Percentiles rank a stretch among this genome's conserved stretches.
Evolutionary conservation across 2,888 invertebrate species (phyloP).

Genomic region (Itoplectis maculator): DNA sequence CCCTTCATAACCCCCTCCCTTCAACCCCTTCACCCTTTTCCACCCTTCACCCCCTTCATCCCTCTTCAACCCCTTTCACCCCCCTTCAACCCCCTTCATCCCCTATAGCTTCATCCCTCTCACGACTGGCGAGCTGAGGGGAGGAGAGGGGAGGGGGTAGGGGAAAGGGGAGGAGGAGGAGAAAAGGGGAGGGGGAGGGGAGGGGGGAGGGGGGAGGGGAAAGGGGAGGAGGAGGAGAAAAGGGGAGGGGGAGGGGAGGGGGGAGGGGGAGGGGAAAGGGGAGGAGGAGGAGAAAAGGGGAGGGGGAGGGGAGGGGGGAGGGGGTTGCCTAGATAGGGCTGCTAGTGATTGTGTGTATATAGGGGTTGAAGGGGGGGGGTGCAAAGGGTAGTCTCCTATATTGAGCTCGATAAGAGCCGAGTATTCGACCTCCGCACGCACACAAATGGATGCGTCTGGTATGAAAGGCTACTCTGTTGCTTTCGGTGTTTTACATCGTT

Average conservation of each 20-base stretch:
- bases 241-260: background rate
- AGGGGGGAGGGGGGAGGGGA: background rate
- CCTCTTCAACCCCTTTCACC: slow-evolving; percentile 29
- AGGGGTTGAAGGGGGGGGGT: slow-evolving; percentile 26
- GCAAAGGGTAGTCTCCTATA: slow-evolving; percentile 69
- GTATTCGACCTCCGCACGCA: slow-evolving; percentile 61
- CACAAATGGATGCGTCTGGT: slow-evolving; percentile 44
- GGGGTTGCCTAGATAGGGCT: slow-evolving; percentile 55
- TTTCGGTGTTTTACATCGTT: slow-evolving; percentile 55
- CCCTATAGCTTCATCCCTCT: background rate
- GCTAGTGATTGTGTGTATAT: slow-evolving; percentile 69
- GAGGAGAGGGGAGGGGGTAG: background rate
- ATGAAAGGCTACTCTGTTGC: slow-evolving; percentile 31
- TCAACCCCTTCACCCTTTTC: slow-evolving; percentile 44
- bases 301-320: background rate
- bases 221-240: too few species aligned
- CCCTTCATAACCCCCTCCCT: slow-evolving; percentile 32
- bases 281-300: background rate
- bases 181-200: background rate
- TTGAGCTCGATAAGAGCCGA: slow-evolving; percentile 76
- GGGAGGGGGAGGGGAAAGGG: background rate
- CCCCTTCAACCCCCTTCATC: slow-evolving; percentile 35
- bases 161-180: too few species aligned
- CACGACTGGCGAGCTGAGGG: slow-evolving; percentile 35
- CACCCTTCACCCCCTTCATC: slow-evolving; percentile 17